phyloP scores from a whole-genome alignment of 2,113 vertebrate genomes.

The Tauraco erythrolophus region DNA sequence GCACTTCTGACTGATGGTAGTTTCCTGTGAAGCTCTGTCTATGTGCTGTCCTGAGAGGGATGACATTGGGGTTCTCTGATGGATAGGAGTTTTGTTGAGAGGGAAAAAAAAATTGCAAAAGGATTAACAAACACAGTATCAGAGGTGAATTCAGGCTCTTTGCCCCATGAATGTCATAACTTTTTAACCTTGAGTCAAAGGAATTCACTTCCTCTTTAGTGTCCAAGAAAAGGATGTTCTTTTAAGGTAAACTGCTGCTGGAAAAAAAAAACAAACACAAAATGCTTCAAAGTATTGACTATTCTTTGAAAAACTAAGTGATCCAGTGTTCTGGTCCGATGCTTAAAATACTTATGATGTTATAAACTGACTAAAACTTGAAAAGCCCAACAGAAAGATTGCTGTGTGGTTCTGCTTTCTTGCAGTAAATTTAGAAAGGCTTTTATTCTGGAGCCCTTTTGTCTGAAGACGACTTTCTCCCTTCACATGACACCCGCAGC shows the following conservation, averaged over 20 bases:
- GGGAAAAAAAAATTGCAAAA: background rate
- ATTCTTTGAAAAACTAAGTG: background rate
- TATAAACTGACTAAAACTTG: background rate
- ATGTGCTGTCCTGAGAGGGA: background rate
- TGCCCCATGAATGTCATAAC: background rate
- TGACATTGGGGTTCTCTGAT: background rate
- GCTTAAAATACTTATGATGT: background rate
- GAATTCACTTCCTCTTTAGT: background rate
- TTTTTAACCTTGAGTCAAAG: background rate
- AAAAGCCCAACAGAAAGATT: background rate
- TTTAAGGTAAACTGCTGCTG: background rate
- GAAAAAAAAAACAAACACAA: background rate
- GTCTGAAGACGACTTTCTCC: background rate
- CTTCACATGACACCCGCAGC: background rate
- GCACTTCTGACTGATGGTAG: too few species aligned
- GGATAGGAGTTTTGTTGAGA: background rate
- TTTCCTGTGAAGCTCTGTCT: background rate
- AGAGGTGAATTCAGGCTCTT: background rate
- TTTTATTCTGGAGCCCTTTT: slow-evolving; percentile 26
- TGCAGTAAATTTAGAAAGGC: background rate
- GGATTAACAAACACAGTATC: background rate
- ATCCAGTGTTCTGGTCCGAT: background rate
- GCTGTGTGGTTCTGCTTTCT: background rate
- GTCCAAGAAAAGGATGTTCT: background rate
- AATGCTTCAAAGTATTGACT: background rate